Base-by-base conservation (phyloP, 2,888 invertebrate species). In the Leptinotarsa peninsularis region DNA sequence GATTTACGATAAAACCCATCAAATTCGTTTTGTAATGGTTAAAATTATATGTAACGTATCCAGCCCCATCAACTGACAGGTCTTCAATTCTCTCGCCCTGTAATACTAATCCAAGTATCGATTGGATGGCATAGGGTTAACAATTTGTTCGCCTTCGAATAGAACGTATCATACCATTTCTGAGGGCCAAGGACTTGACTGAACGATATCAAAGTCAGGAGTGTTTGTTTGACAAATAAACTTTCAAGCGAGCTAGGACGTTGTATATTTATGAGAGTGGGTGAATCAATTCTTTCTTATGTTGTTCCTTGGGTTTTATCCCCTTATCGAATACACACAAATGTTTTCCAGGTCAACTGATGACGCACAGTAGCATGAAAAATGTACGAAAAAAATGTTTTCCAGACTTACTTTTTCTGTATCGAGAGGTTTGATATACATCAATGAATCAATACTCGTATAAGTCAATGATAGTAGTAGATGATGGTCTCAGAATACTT, bases 191-290 rank as follows among this genome's bases (percentile, higher is more conserved):
- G 54, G 33, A 54, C 27, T 68, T 68, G 56, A n/a, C 56, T 33
- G 27, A 68, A 69, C 56, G 56, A 23, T 69, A 54, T 69, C 33
- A 54, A 50, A 68, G 68, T 68, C 68, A 18, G 18, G 18, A 52
- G 54, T 58, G 7, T 33, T 68, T 33, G 18, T 69, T 69, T 69
- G 69, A 69, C 69, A 56, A 69, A 56, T 56, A 69, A 67, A 54
- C 33, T 56, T 27, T 27, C 18, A 50, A 52, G 27, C 69, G 43
- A 52, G 56, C 27, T 58, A 23, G 58, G 58, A 23, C 21, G 23
- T 58, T 58, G 58, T 23, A 23, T 58, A 58, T 58, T 23, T 58
- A 23, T 58, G 14, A 14, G 23, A 58, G 58, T 21, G 21, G 58
- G 58, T 23, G 23, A 23, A 58, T 58, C 58, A 58, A 58, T 58